A percentile compares a stretch with the other conserved stretches of the same genome.
Evolutionary conservation across 2,888 invertebrate genomes (phyloP).

Genomic region (Anagyrus pseudococci): DNA sequence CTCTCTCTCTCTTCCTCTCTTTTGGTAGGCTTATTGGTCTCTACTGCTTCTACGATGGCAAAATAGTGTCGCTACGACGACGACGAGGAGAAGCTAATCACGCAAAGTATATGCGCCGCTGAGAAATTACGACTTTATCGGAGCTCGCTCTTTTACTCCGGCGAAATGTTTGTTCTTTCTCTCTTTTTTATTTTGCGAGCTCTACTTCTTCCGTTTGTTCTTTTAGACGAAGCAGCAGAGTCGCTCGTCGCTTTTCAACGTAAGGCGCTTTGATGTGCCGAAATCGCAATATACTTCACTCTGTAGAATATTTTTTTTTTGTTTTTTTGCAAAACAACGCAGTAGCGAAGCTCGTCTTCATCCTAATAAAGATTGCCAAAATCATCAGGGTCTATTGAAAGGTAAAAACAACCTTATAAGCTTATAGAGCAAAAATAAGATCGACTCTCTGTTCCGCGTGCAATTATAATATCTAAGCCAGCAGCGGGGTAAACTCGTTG

Average conservation of each 20-base stretch:
- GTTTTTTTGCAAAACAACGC: neutral
- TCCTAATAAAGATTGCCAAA: too few species aligned
- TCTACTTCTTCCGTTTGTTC: too few species aligned
- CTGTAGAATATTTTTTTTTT: neutral
- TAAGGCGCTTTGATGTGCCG: slow-evolving; percentile 14
- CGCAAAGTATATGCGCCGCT: slow-evolving; percentile 21
- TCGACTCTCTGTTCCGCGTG: too few species aligned
- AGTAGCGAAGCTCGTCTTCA: too few species aligned
- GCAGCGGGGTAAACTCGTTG: too few species aligned
- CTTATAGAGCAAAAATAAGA: too few species aligned
- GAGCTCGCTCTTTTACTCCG: neutral
- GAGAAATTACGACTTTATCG: neutral
- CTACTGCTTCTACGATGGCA: neutral
- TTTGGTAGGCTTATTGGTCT: neutral
- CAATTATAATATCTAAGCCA: too few species aligned
- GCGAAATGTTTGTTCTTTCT: too few species aligned
- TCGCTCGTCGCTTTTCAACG: neutral
- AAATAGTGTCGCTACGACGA: slow-evolving; percentile 21
- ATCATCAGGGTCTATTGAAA: too few species aligned
- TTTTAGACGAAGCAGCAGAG: neutral
- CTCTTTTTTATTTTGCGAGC: neutral
- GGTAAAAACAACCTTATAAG: too few species aligned
- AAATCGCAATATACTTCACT: neutral
- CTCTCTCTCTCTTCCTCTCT: neutral
- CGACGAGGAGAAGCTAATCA: slow-evolving; percentile 36